Base-by-base conservation (phyloP, 2,797 vertebrate genomes). In the Pterois miles region DNA sequence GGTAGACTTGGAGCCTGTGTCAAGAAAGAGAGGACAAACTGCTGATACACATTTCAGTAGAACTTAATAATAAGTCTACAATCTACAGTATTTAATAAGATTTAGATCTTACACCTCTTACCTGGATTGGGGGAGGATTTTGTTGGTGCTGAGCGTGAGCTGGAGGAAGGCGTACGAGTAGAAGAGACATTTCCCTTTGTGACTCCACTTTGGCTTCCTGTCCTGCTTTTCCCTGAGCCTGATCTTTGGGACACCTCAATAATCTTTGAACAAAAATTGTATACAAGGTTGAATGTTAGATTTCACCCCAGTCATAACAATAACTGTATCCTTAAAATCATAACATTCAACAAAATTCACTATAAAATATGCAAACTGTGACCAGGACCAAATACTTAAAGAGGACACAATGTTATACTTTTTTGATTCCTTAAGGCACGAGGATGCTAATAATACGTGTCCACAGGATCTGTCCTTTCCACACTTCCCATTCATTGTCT, bases 211-310 rank as follows among this genome's bases (percentile, higher is more conserved):
- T 90, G 20, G 33, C 46, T 79, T 1, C 86, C 94, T 16, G 83
- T 68, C 84, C 77, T 94, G 85, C 60, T 69, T 88, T 96, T 97
- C 65, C 81, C 82, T 2, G 90, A 83, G 10, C 27, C 90, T 22
- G 5, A 85, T 82, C 50, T 89, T 86, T 59, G 93, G 0, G 83
- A 78, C 0, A 76, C 75, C 6, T 93, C 91, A 6, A 68, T 54
- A 54, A 88, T 78, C 92, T 94, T 78, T 6, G n/a, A n/a, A 53
- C 36, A 78, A 33, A 66, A 71, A 53, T 22, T 14, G 6, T 13
- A 5, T 5, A 23, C 25, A 53, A 27, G 0, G 23, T 27, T 8
- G 0, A 23, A 7, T 23, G 5, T 63, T 22, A 25, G 14, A 64
- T 52, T 63, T 52, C 0, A 18, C 9, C 60, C 23, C 4, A 57